Percentiles rank a stretch among this genome's conserved stretches.
Conservation (phyloP, 2,797 vertebrate genomes). For the Pangasius krempfi region DNA sequence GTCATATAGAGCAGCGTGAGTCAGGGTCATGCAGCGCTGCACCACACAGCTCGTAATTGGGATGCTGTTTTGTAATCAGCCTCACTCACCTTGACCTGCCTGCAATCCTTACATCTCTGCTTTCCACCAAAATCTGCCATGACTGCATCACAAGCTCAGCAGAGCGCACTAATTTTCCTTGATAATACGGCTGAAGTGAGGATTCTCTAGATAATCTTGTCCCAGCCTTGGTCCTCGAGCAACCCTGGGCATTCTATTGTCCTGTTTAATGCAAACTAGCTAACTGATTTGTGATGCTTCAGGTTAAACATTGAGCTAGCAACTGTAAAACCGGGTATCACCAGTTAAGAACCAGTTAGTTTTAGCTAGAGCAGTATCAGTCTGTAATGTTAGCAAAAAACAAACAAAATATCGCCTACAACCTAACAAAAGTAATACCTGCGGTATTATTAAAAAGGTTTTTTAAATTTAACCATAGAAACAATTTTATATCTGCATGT, state of each 20-base stretch:
- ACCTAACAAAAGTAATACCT: neutral
- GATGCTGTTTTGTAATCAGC: conserved; percentile 1
- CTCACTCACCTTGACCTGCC: conserved; percentile 12
- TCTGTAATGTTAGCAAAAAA: neutral
- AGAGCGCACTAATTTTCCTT: neutral
- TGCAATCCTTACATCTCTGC: neutral
- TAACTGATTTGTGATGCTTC: neutral
- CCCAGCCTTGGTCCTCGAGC: neutral
- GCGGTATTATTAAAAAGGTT: neutral
- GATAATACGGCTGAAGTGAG: neutral
- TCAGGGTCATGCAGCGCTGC: conserved; percentile 64
- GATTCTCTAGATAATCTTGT: neutral
- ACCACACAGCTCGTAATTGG: conserved; percentile 66
- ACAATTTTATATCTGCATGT: neutral
- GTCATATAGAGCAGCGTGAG: neutral
- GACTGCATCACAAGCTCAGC: neutral
- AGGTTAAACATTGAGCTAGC: neutral
- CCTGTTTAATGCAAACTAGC: neutral
- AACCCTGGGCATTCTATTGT: neutral
- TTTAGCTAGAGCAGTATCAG: neutral
- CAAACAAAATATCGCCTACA: neutral
- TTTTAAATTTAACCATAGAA: neutral
- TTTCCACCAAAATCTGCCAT: neutral
- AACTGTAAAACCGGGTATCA: neutral
- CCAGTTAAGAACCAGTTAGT: neutral